These are phyloP conservation scores for Biston stratarius DNA, from an alignment of 2,888 invertebrate genomes.

Conservation along the genomic window DNA sequence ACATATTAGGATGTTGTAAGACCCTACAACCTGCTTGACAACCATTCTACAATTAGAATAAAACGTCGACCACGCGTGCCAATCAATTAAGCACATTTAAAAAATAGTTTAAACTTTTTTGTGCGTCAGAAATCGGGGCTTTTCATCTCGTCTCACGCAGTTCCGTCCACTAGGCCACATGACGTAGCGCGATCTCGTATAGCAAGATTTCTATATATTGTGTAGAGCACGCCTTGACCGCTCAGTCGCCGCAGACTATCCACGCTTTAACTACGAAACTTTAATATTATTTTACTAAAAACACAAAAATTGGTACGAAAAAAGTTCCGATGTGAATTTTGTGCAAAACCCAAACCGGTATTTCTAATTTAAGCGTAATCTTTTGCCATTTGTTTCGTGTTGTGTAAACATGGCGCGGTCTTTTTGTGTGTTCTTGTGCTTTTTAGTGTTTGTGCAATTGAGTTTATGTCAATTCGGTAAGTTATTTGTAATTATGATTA, in stretches of 20 bases:
- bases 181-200: conserved; percentile 39
- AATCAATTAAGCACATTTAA: neutral
- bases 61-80: neutral
- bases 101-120: conserved; percentile 8
- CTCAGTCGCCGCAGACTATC: conserved; percentile 16
- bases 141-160: conserved; percentile 10
- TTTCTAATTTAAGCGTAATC: conserved; percentile 3
- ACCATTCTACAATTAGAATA: neutral
- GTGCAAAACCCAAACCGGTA: conserved; percentile 12
- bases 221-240: conserved; percentile 37
- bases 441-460: conserved; percentile 60
- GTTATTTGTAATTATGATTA: conserved; percentile 44
- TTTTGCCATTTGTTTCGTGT: conserved; percentile 25
- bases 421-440: conserved; percentile 57
- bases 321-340: conserved; percentile 18
- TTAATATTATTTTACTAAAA: neutral
- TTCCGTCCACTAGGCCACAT: conserved; percentile 14
- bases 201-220: conserved; percentile 41
- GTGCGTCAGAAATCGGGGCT: neutral
- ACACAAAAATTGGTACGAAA: conserved; percentile 7
- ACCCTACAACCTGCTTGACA: neutral
- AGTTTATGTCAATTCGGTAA: conserved; percentile 71
- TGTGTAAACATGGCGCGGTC: conserved; percentile 53
- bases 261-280: conserved; percentile 4
- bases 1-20: too few relatives aligned